Evolutionary conservation across 2,797 vertebrate species (phyloP).

Genomic region (Sebastolobus alascanus): DNA sequence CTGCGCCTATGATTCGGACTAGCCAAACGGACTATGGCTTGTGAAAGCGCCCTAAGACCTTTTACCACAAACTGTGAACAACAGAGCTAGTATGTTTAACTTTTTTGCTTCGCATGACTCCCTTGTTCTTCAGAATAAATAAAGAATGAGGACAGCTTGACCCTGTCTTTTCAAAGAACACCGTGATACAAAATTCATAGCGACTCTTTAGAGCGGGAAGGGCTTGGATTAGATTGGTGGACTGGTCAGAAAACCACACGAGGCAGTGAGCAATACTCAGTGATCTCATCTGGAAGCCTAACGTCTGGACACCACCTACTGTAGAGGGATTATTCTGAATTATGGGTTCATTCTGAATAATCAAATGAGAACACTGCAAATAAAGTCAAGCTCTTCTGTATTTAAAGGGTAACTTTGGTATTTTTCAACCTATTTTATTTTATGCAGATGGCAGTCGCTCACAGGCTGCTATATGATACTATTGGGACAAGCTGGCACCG

Average conservation of each 20-base stretch:
- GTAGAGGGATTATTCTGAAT: conserved; percentile 34
- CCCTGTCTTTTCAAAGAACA: conserved; percentile 46
- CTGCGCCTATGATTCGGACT: no score
- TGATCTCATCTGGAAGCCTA: conserved; percentile 29
- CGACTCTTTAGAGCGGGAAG: conserved; percentile 22
- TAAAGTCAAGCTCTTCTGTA: conserved; percentile 7
- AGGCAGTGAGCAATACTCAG: background rate
- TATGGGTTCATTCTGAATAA: conserved; percentile 40
- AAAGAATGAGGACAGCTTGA: conserved; percentile 62
- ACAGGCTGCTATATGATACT: background rate
- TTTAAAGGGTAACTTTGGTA: background rate
- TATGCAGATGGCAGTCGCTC: background rate
- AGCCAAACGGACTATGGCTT: no score
- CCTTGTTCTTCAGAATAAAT: conserved; percentile 54
- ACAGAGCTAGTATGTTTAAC: conserved; percentile 63
- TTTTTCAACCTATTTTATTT: background rate
- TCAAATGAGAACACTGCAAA: conserved; percentile 30
- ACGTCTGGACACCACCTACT: background rate
- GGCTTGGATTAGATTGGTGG: conserved; percentile 12
- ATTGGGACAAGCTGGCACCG: background rate
- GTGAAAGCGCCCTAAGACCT: background rate
- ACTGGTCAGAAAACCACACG: conserved; percentile 23
- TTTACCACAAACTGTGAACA: background rate
- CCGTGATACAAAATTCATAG: conserved; percentile 26
- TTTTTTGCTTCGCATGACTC: conserved; percentile 46